phyloP scores from a whole-genome alignment of 2,113 vertebrate species.

The Corythoichthys haematopterus region DNA sequence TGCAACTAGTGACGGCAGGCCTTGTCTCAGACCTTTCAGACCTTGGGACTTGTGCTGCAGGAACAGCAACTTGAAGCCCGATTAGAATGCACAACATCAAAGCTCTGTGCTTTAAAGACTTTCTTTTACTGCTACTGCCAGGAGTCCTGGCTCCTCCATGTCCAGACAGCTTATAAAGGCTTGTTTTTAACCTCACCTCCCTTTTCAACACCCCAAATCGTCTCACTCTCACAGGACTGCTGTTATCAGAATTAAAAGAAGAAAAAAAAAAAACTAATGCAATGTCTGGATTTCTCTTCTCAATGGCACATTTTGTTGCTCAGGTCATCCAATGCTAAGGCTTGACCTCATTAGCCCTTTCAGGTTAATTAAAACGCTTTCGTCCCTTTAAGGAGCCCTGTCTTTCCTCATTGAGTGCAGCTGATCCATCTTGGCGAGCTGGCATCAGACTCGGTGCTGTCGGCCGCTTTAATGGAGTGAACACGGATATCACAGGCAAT shows the following conservation, averaged over 20 bases:
- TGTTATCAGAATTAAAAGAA: slow-evolving; percentile 67
- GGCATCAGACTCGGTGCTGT: slow-evolving; percentile 38
- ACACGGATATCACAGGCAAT: slow-evolving; percentile 60
- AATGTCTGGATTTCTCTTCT: slow-evolving; percentile 73
- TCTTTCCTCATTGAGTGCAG: slow-evolving; percentile 53
- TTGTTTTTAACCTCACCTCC: slow-evolving; percentile 82
- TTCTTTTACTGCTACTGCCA: slow-evolving; percentile 79
- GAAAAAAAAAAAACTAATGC: slow-evolving; percentile 43
- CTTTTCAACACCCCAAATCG: slow-evolving; percentile 77
- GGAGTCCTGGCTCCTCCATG: slow-evolving; percentile 70
- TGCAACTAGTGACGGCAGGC: slow-evolving; percentile 1
- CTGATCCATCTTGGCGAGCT: slow-evolving; percentile 59
- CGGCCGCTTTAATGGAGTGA: slow-evolving; percentile 61
- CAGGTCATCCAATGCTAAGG: slow-evolving; percentile 67
- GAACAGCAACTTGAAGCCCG: slow-evolving; percentile 59
- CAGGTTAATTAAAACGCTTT: slow-evolving; percentile 53
- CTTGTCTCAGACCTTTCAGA: slow-evolving; percentile 21
- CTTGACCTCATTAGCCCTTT: slow-evolving; percentile 64
- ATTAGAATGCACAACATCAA: slow-evolving; percentile 78
- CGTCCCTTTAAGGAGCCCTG: slow-evolving; percentile 67
- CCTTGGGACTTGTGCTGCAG: slow-evolving; percentile 43
- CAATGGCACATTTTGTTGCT: slow-evolving; percentile 71
- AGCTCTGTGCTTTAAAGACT: slow-evolving; percentile 72
- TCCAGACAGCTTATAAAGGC: slow-evolving; percentile 83
- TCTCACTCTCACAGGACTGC: slow-evolving; percentile 74